These are phyloP conservation scores for Asteroscopus sphinx DNA, from an alignment of 2,888 invertebrate species.

Conservation along the genomic window DNA sequence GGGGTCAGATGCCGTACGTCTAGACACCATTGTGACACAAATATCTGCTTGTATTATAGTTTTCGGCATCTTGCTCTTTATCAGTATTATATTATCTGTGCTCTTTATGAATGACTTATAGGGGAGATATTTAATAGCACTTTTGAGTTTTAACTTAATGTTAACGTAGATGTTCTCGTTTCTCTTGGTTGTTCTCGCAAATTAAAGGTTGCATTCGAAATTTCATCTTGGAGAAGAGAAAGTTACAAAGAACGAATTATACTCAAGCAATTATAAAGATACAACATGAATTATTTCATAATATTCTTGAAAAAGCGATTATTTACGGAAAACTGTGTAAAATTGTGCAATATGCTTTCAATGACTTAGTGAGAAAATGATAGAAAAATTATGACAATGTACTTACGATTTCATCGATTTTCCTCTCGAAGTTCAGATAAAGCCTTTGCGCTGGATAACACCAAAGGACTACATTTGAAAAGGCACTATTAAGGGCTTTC, in stretches of 20 bases:
- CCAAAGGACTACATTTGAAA: conserved; percentile 89
- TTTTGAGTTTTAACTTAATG: conserved; percentile 10
- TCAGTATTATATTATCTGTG: too few species aligned
- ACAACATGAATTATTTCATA: conserved; percentile 3
- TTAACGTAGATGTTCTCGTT: conserved; percentile 11
- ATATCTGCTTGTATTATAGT: conserved; percentile 19
- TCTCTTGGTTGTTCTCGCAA: conserved; percentile 13
- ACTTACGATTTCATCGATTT: conserved; percentile 88
- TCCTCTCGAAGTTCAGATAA: conserved; percentile 80
- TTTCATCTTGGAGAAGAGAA: conserved; percentile 55
- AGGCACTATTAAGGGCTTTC: conserved; percentile 86
- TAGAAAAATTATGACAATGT: conserved; percentile 27
- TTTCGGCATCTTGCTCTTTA: conserved; percentile 12
- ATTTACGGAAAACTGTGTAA: conserved; percentile 45
- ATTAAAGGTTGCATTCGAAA: conserved; percentile 33
- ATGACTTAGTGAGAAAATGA: conserved; percentile 47
- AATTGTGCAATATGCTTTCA: conserved; percentile 73
- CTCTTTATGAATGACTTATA: conserved; percentile 23
- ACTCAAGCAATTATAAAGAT: conserved; percentile 8
- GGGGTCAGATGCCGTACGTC: conserved; percentile 78
- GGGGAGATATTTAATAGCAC: background rate
- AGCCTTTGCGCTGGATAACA: conserved; percentile 76
- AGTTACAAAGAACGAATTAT: conserved; percentile 41
- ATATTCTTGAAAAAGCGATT: conserved; percentile 42
- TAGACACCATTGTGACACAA: conserved; percentile 62